A percentile compares a stretch with the other conserved stretches of the same genome.
Conservation (phyloP, 2,797 vertebrate genomes). For the Hybognathus amarus region DNA sequence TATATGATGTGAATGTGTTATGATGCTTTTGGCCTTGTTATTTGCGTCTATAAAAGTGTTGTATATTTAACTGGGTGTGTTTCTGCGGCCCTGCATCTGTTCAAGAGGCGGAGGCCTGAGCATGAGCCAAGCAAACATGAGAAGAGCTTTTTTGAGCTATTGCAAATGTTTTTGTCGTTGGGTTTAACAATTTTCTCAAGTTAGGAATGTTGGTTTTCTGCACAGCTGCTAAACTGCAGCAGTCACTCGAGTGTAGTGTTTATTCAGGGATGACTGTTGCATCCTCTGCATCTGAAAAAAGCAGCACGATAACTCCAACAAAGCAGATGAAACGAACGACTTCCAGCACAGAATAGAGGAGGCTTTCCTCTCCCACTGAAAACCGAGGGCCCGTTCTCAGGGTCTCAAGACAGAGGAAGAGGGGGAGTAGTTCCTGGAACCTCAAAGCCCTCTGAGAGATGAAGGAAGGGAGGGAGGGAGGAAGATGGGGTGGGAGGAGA, state of each 20-base stretch:
- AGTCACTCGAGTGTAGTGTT: slow-evolving; percentile 56
- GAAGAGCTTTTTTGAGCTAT: slow-evolving; percentile 73
- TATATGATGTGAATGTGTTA: slow-evolving; percentile 2
- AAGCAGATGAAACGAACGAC: slow-evolving; percentile 21
- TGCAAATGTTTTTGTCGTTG: slow-evolving; percentile 78
- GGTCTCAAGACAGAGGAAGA: slow-evolving; percentile 47
- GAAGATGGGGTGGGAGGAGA: slow-evolving; percentile 30
- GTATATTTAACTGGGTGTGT: slow-evolving; percentile 72
- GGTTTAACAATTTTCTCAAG: slow-evolving; percentile 77
- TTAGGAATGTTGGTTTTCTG: slow-evolving; percentile 71
- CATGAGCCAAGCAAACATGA: slow-evolving; percentile 71
- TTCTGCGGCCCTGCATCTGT: slow-evolving; percentile 72
- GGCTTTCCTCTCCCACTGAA: neutral
- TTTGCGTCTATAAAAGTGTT: slow-evolving; percentile 58
- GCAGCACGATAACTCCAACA: slow-evolving; percentile 43
- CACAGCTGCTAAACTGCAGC: slow-evolving; percentile 69
- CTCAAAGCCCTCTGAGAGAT: slow-evolving; percentile 72
- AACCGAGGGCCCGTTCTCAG: slow-evolving; percentile 12
- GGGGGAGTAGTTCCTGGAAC: slow-evolving; percentile 68
- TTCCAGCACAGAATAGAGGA: slow-evolving; percentile 22
- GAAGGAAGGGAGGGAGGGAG: slow-evolving; percentile 54
- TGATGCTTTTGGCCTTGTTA: slow-evolving; percentile 55
- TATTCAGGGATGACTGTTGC: slow-evolving; percentile 66
- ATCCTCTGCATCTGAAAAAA: slow-evolving; percentile 47
- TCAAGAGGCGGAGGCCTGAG: slow-evolving; percentile 73